Evolutionary conservation across 2,113 vertebrate genomes (phyloP).

Genomic region (Lophotis ruficrista): DNA sequence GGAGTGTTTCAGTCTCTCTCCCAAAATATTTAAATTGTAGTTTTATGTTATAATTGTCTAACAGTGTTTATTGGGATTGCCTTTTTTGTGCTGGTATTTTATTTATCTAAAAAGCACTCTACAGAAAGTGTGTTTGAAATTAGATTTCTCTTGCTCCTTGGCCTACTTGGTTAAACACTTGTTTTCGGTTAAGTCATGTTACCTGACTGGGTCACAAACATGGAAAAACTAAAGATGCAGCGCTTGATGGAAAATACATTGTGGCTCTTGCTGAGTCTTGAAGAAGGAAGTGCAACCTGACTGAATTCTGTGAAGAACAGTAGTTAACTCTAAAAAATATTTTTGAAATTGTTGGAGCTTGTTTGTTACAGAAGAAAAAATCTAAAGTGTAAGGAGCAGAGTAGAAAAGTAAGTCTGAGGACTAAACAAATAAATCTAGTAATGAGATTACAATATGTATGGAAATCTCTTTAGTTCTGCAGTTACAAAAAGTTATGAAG

Average conservation of each 20-base stretch:
- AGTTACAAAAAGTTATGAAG: neutral
- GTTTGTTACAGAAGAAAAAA: neutral
- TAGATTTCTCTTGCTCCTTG: neutral
- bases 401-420: neutral
- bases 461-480: neutral
- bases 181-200: neutral
- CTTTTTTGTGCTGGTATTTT: neutral
- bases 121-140: neutral
- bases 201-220: neutral
- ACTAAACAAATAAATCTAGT: neutral
- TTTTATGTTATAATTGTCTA: neutral
- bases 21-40: neutral
- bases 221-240: neutral
- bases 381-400: neutral
- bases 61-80: neutral
- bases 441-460: neutral
- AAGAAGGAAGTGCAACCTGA: neutral
- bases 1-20: neutral
- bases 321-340: neutral
- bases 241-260: rapidly evolving
- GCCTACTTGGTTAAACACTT: neutral
- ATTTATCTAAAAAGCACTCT: neutral
- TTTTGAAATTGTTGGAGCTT: neutral
- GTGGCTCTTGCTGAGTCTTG: neutral
- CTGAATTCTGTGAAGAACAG: neutral